Percentiles rank a stretch among this genome's conserved stretches.
These are phyloP conservation scores for Syngnathus rostellatus DNA, from an alignment of 2,797 vertebrate genomes.

Conservation along the genomic window DNA sequence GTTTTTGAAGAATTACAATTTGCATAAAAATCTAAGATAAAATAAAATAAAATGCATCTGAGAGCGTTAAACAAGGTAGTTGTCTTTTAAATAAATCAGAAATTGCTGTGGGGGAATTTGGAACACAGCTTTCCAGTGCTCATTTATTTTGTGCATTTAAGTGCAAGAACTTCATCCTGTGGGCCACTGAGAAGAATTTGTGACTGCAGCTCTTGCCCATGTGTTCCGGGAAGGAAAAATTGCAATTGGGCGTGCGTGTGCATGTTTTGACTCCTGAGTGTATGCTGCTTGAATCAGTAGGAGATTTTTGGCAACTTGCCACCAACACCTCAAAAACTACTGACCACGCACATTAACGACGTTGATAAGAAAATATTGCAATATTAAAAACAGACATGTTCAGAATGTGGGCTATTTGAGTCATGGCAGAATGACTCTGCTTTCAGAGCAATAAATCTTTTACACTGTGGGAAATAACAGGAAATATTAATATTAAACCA, in stretches of 20 bases:
- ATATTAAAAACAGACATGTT: conserved; percentile 5
- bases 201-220: conserved; percentile 18
- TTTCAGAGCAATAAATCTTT: conserved; percentile 4
- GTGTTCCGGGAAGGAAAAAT: conserved; percentile 30
- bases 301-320: conserved; percentile 23
- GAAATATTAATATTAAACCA: conserved; percentile 1
- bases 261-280: conserved; percentile 6
- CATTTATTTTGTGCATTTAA: conserved; percentile 29
- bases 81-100: conserved; percentile 27
- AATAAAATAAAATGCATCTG: too few relatives aligned
- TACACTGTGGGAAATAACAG: neutral
- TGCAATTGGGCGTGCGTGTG: too few relatives aligned
- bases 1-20: neutral
- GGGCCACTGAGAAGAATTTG: conserved; percentile 36
- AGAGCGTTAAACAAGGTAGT: neutral
- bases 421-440: conserved; percentile 9
- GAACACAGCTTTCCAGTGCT: conserved; percentile 10
- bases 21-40: neutral
- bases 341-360: conserved; percentile 15
- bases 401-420: neutral
- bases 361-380: conserved; percentile 5
- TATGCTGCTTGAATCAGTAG: conserved; percentile 13
- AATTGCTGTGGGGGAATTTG: conserved; percentile 29
- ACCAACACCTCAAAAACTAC: conserved; percentile 16
- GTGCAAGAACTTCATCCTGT: conserved; percentile 15